A percentile compares a stretch with the other conserved stretches of the same genome.
Conservation (phyloP, 2,113 vertebrate species). For the Pseudorasbora parva region DNA sequence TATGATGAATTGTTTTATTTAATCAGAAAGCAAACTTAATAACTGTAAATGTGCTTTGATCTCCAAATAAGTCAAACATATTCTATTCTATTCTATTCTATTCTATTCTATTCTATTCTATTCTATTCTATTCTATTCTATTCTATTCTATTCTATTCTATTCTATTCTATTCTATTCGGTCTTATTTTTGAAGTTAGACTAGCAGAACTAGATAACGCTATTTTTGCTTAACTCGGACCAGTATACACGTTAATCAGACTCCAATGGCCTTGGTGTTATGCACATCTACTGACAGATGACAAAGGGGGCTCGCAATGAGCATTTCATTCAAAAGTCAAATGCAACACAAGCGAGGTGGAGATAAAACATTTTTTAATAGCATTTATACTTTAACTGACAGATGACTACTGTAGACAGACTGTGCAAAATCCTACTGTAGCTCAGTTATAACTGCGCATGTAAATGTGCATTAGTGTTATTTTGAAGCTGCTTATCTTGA, state of each 20-base stretch:
- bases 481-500: slow-evolving; percentile 3
- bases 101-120: neutral
- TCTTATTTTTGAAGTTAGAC: neutral
- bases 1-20: neutral
- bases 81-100: neutral
- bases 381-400: neutral
- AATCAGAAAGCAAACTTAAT: neutral
- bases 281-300: neutral
- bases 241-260: neutral
- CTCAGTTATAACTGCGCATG: neutral
- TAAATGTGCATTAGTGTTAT: neutral
- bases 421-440: neutral
- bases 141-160: neutral
- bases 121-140: neutral
- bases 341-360: neutral
- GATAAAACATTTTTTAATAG: neutral
- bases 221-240: neutral
- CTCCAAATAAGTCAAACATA: neutral
- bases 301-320: neutral
- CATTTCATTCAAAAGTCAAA: too few relatives aligned
- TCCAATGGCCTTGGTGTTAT: neutral
- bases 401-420: neutral
- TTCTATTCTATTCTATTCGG: neutral
- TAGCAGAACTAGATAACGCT: neutral
- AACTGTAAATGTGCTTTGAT: neutral